Evolutionary conservation across 2,888 invertebrate species (phyloP).

Genomic region (Catocala sponsa): DNA sequence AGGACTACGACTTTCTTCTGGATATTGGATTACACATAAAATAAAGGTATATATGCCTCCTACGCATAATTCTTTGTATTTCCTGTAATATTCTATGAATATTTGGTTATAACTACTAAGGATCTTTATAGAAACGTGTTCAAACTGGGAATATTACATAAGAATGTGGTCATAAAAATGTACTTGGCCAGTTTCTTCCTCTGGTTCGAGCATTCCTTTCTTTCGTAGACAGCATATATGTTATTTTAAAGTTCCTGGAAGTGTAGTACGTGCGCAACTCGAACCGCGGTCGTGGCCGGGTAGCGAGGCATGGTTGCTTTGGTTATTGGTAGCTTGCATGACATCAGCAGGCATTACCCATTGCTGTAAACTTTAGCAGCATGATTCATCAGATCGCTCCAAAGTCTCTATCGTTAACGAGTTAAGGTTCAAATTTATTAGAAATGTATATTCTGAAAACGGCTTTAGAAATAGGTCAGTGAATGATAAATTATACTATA

Average conservation of each 20-base stretch:
- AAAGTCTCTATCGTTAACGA: constrained; percentile 46
- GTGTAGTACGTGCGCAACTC: constrained; percentile 55
- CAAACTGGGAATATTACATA: constrained; percentile 76
- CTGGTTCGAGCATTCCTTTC: constrained; percentile 47
- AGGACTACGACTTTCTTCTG: constrained; percentile 83
- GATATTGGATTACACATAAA: constrained; percentile 88
- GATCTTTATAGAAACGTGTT: constrained; percentile 29
- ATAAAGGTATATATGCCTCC: constrained; percentile 85
- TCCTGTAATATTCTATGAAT: constrained; percentile 44
- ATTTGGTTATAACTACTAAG: constrained; percentile 32
- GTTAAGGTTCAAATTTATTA: constrained; percentile 43
- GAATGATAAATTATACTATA: constrained; percentile 41
- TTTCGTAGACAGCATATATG: constrained; percentile 55
- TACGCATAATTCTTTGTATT: constrained; percentile 69
- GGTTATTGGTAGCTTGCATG: constrained; percentile 68
- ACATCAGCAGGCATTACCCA: constrained; percentile 81
- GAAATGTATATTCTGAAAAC: constrained; percentile 27
- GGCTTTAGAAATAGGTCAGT: constrained; percentile 45
- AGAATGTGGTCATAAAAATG: constrained; percentile 63
- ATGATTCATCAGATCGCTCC: constrained; percentile 72
- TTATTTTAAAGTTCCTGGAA: constrained; percentile 65
- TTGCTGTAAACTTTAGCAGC: constrained; percentile 72
- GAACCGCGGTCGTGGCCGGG: constrained; percentile 40
- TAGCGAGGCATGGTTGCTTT: constrained; percentile 53
- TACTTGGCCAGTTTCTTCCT: constrained; percentile 46